phyloP scores from a whole-genome alignment of 2,888 invertebrate species.

The Drosophila planitibia region DNA sequence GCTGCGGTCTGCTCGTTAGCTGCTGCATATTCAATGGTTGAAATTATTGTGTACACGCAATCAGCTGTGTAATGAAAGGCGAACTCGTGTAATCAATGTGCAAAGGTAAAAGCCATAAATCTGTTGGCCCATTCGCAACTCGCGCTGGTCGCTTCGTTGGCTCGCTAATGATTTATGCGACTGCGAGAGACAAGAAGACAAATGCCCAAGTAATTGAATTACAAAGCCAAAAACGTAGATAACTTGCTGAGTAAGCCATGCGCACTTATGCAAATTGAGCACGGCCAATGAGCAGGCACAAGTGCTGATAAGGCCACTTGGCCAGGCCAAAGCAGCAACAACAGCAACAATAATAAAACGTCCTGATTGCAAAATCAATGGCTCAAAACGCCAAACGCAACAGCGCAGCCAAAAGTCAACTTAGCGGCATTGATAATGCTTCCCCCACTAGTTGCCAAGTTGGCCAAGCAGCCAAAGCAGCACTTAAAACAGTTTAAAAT shows the following conservation, averaged over 20 bases:
- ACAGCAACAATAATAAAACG: constrained; percentile 39
- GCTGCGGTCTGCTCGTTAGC: constrained; percentile 26
- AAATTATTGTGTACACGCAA: constrained; percentile 75
- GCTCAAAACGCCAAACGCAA: constrained; percentile 47
- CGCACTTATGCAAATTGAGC: constrained; percentile 75
- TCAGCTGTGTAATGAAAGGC: constrained; percentile 69
- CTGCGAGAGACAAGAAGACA: constrained; percentile 69
- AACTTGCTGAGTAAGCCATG: constrained; percentile 67
- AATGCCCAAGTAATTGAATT: constrained; percentile 79
- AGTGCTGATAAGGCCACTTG: constrained; percentile 46
- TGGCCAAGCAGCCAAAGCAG: constrained; percentile 21
- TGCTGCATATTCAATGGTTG: constrained; percentile 57
- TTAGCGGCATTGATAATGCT: constrained; percentile 47
- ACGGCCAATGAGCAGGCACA: constrained; percentile 41
- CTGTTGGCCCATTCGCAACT: constrained; percentile 27
- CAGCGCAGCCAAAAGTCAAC: constrained; percentile 54
- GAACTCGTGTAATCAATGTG: constrained; percentile 53
- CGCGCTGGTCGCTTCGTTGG: constrained; percentile 29
- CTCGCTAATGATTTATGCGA: constrained; percentile 70
- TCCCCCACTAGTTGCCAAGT: constrained; percentile 4
- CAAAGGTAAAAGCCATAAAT: constrained; percentile 66
- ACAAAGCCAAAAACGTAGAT: constrained; percentile 61
- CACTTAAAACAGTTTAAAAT: constrained; percentile 48
- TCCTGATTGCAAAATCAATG: constrained; percentile 76
- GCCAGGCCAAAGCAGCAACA: constrained; percentile 40